A percentile compares a stretch with the other conserved stretches of the same genome.
These are phyloP conservation scores for Catotricha subobsoleta DNA, from an alignment of 2,888 invertebrate genomes.

Conservation along the genomic window DNA sequence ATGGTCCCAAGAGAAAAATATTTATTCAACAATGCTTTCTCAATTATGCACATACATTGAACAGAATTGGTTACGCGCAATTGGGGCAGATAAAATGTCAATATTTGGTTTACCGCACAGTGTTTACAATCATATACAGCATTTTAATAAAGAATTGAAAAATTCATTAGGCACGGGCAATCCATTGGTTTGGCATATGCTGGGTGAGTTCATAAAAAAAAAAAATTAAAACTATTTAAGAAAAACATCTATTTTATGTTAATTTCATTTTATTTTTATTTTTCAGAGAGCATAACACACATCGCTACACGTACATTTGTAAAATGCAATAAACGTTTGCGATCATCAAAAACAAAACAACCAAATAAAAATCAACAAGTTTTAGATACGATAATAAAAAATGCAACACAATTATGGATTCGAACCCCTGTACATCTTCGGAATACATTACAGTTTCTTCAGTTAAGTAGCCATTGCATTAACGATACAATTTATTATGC, in stretches of 20 bases:
- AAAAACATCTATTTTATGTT: neutral
- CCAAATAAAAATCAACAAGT: constrained; percentile 13
- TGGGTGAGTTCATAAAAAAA: constrained; percentile 10
- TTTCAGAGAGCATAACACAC: constrained; percentile 14
- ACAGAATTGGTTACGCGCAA: constrained; percentile 14
- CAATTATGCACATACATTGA: constrained; percentile 16
- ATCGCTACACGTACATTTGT: constrained; percentile 16
- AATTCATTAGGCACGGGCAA: constrained; percentile 12
- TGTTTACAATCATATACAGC: constrained; percentile 16
- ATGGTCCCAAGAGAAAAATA: constrained; percentile 17
- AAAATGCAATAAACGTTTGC: constrained; percentile 10
- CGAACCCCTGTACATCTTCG: constrained; percentile 17
- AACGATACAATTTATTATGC: constrained; percentile 13
- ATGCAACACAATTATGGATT: constrained; percentile 17
- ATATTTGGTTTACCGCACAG: constrained; percentile 17
- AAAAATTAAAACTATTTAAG: neutral
- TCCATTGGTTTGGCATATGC: constrained; percentile 15
- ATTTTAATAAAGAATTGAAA: constrained; percentile 16
- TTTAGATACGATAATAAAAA: constrained; percentile 15
- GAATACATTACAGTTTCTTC: constrained; percentile 16
- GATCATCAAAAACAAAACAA: constrained; percentile 2
- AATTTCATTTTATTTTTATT: neutral
- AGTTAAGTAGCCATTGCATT: constrained; percentile 17
- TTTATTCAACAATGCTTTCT: neutral
- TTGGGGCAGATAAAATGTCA: constrained; percentile 19